Base-by-base conservation (phyloP, 2,113 vertebrate species). In the Ariopsis seemanni region DNA sequence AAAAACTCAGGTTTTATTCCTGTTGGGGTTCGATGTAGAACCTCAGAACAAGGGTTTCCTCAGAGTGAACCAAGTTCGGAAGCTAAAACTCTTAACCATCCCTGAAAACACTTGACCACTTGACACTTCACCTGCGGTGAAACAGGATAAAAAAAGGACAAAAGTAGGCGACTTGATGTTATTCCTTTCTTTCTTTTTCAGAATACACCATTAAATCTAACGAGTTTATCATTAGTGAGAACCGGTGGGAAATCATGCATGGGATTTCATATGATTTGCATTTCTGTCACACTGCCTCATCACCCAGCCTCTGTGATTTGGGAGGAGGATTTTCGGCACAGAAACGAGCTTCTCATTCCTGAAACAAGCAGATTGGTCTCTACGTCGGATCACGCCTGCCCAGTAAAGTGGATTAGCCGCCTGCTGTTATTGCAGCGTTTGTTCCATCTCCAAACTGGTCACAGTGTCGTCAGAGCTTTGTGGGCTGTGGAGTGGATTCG, bases 381-480 rank as follows among this genome's bases (percentile, higher is more conserved):
- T 91, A 91, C 85, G 72, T 80, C 7, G 27, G 82, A 88, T 85
- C 83, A 57, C 86, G 86, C 60, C 91, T 91, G 91, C 91, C 92
- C 91, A 87, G 91, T 60, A 91, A 91, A 93, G 87, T 92, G 91
- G 92, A 93, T 94, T 94, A 93, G 90, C 92, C 8, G 53, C 92
- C 91, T 78, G 89, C 92, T 90, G 91, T 91, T 90, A 90, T 92
- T 93, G 89, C 87, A 80, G 89, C 91, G 92, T 92, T 90, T 87
- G 79, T 79, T 69, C 82, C 82, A 0, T 85, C 77, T 75, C 53
- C 48, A 82, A 52, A 78, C 71, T 58, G 72, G 85, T n/a, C 27
- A 7, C 72, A 7, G 50, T 83, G 60, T 60, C 48, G 72, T 72
- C 82, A 10, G 71, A 55, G 82, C 60, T 57, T 48, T 77, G 9